Base-by-base conservation (phyloP, 2,113 vertebrate genomes). In the Lophius piscatorius region DNA sequence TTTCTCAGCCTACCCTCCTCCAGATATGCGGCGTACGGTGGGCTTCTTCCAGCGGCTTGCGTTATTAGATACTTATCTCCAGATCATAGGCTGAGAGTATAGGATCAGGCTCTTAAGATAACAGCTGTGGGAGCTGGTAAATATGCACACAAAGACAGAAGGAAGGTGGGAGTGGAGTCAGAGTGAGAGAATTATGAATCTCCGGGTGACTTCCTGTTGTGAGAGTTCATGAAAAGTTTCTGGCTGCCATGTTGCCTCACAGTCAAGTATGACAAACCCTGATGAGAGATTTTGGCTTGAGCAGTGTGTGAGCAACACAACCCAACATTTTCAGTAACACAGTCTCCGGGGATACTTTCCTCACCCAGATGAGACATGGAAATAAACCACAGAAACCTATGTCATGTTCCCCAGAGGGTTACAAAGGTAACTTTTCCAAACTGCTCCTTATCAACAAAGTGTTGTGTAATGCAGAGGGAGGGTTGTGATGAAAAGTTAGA, bases 21-120 rank as follows among this genome's bases (percentile, higher is more conserved):
- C 34, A 52, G 61, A 78, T 65, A 36, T 40, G 47, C 10, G 55
- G 48, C 65, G 63, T 44, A 45, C 20, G 36, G 57, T 29, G 51
- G 39, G 58, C 50, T 28, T 77, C 57, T 72, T 66, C 78, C 66
- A 85, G 81, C 74, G 29, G 66, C 1, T 46, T 28, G 38, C 58
- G 82, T 84, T 78, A 78, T 86, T 78, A 74, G 62, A 82, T 44
- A 58, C 64, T 76, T 67, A 70, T 80, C 70, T 80, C 26, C 21
- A 67, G 63, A 77, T 76, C 70, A 57, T 24, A 48, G 54, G 40
- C 35, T 59, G 49, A 78, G 58, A 66, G 70, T 22, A n/a, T n/a
- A 52, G 60, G 33, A 64, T 22, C 52, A 20, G n/a, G 23, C 54
- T 67, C 29, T 70, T 36, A 36, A 70, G 45, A 82, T 65, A 71